Base-by-base conservation (phyloP, 1,140 invertebrate species). In the Meloidogyne chitwoodi region DNA sequence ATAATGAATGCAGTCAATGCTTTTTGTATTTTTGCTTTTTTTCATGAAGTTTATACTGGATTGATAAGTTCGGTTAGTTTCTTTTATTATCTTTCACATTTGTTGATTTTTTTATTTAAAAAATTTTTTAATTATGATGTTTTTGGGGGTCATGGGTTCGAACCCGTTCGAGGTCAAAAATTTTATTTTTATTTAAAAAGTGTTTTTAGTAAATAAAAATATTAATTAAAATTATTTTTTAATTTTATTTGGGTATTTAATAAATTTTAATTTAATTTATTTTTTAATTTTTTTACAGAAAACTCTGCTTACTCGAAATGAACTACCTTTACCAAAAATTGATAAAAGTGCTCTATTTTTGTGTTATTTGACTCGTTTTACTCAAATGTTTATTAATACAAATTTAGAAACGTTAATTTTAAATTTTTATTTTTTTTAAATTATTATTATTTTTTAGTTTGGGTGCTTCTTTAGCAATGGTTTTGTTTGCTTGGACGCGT, bases 351-450 rank as follows among this genome's bases (percentile, higher is more conserved):
- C 79, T 5, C 26, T 76, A 10, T 31, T 68, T 16, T 48, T 81
- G 26, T 81, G 79, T 64, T 67, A 81, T 62, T 63, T 68, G 10
- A 80, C 79, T 24, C 66, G 79, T 26, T 80, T 80, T 66, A 80
- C 79, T 27, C 79, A 80, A 72, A 80, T 80, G 79, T 80, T 80
- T 70, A 68, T 81, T 31, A 71, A 80, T 62, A 81, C 78, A 11
- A 80, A 80, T 70, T 38, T 80, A 22, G 78, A 81, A 72, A 80
- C 77, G 78, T 79, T n/a, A 26, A 38, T 56, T 44, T 41, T 0
- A 74, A 11, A 6, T 77, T 14, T 22, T 22, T 74, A 16, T 44
- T 0, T 6, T 62, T 24, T n/a, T n/a, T n/a, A n/a, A 74, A 65
- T 65, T 34, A 12, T 11, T 12, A 22, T 27, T 75, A 3, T n/a